Evolutionary conservation across 2,797 vertebrate species (phyloP).

Genomic region (Tenualosa ilisha): DNA sequence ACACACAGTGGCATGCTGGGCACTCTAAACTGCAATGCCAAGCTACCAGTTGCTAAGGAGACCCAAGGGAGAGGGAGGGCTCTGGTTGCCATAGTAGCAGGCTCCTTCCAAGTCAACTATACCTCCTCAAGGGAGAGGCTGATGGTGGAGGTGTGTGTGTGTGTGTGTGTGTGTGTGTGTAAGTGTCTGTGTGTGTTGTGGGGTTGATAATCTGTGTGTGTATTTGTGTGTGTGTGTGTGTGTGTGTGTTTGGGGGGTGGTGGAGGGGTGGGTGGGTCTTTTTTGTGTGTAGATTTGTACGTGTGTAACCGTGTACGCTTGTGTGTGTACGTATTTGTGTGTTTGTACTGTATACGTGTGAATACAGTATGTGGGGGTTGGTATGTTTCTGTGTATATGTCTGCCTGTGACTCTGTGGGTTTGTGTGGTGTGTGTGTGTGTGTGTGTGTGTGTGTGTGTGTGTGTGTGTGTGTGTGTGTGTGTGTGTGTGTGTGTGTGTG

Average conservation of each 20-base stretch:
- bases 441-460: background rate
- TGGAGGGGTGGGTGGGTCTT: background rate
- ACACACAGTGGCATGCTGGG: slow-evolving; percentile 72
- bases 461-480: background rate
- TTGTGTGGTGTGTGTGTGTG: background rate
- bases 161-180: background rate
- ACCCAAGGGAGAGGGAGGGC: slow-evolving; percentile 83
- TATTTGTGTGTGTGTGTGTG: slow-evolving; percentile 32
- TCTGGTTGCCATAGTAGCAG: slow-evolving; percentile 84
- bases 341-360: background rate
- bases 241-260: background rate
- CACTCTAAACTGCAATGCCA: slow-evolving; percentile 80
- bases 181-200: slow-evolving; percentile 29
- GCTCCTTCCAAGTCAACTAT: slow-evolving; percentile 76
- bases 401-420: background rate
- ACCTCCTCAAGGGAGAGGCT: slow-evolving; percentile 74
- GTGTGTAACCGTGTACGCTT: slow-evolving; percentile 7
- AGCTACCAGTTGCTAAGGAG: slow-evolving; percentile 85
- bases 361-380: slow-evolving; percentile 30
- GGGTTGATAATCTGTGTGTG: background rate
- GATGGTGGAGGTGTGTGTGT: slow-evolving; percentile 46
- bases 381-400: background rate
- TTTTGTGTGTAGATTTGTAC: slow-evolving; percentile 2
- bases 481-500: background rate
- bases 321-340: background rate